Evolutionary conservation across 2,113 vertebrate genomes (phyloP).

Genomic region (Podocnemis expansa): DNA sequence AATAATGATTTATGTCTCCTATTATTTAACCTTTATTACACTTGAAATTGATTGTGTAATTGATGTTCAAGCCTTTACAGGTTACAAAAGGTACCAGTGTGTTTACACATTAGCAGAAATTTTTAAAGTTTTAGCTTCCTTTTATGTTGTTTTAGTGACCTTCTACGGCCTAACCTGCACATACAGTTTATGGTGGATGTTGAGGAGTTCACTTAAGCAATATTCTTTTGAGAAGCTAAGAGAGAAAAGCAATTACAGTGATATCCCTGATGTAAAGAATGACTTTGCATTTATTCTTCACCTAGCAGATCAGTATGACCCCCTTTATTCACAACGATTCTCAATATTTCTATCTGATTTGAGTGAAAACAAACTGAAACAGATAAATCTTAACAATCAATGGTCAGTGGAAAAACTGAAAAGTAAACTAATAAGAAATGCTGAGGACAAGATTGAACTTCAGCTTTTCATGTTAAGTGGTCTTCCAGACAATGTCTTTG

Average conservation of each 20-base stretch:
- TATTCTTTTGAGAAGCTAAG: slow-evolving; percentile 86
- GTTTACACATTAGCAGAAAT: slow-evolving; percentile 85
- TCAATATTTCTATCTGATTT: slow-evolving; percentile 86
- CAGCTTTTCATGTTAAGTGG: slow-evolving; percentile 84
- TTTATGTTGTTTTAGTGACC: slow-evolving; percentile 82
- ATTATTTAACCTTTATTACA: slow-evolving; percentile 80
- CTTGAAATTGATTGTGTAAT: slow-evolving; percentile 83
- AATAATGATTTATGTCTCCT: slow-evolving; percentile 83
- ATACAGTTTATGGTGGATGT: slow-evolving; percentile 87
- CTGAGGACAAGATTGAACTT: slow-evolving; percentile 82
- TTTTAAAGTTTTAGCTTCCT: slow-evolving; percentile 84
- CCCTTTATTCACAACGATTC: slow-evolving; percentile 86
- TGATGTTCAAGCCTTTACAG: slow-evolving; percentile 83
- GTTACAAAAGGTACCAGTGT: slow-evolving; percentile 84
- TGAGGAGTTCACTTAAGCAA: slow-evolving; percentile 85
- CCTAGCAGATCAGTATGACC: slow-evolving; percentile 85
- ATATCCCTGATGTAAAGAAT: slow-evolving; percentile 86
- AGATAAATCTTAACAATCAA: slow-evolving; percentile 85
- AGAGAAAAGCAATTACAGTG: slow-evolving; percentile 86
- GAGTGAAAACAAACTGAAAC: slow-evolving; percentile 85
- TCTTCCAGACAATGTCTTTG: slow-evolving; percentile 84
- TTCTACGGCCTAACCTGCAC: slow-evolving; percentile 85
- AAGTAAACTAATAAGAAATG: slow-evolving; percentile 80
- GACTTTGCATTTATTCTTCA: slow-evolving; percentile 90
- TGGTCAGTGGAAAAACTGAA: slow-evolving; percentile 85